Evolutionary conservation across 2,888 invertebrate genomes (phyloP), one percentile per base, ranked within the genome.

Genomic region (Phengaris arion): DNA sequence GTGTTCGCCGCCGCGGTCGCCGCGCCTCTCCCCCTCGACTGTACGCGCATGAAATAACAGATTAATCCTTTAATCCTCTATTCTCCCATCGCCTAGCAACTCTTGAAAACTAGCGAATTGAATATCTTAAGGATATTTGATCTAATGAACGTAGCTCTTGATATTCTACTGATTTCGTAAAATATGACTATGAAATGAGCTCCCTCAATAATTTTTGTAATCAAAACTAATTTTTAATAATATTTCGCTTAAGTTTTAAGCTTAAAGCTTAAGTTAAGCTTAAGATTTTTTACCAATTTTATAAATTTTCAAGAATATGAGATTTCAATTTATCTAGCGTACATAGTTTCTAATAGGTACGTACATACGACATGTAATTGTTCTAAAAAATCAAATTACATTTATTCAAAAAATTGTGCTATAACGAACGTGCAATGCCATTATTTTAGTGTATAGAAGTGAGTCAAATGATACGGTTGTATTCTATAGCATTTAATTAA

Each of bases 11-110:
- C 85, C 87, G 83, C 92, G 91, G 77, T 91, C 92, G 79, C 89
- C 88, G 81, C 94, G 93, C 94, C 93, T 94, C 94, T 94, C 94
- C 86, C 89, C 88, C 94, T 94, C 94, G 89, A 93, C 93, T 93
- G 88, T 80, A 82, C 82, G 45, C 13, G 8, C 64, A 59, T 35
- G 0, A 68, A 68, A 69, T 70, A 12, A 57, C 74, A 74, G 7
- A 75, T 46, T 48, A 46, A 76, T 15, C 57, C 15, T 76, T 15
- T 12, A 6, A 45, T 13, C 64, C 35, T 64, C 64, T 10, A 64
- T 64, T 35, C 6, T 45, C 6, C 5, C 35, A 35, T 12, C 12
- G 15, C 22, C 51, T 70, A 70, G 70, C 70, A 2, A 70, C 70
- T 54, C 52, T 54, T 12, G 8, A 72, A 70, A 52, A 35, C 72